Evolutionary conservation across 2,797 vertebrate genomes (phyloP).

Genomic region (Sparidentex hasta): DNA sequence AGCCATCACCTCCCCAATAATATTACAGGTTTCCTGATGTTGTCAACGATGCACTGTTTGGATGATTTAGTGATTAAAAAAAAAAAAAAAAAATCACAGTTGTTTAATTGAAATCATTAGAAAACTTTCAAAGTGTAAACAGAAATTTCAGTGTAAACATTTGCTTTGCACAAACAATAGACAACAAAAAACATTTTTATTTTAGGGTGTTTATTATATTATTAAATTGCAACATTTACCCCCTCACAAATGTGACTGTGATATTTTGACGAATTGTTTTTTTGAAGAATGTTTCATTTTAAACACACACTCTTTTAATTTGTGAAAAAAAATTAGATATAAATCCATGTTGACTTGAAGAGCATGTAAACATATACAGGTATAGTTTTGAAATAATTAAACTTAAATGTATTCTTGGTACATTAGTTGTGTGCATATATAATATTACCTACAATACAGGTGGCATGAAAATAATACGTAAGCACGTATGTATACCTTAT

Average conservation of each 20-base stretch:
- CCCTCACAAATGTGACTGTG: neutral
- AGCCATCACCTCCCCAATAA: constrained; percentile 10
- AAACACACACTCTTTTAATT: neutral
- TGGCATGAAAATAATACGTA: no score
- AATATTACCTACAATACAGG: no score
- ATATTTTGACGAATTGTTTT: neutral
- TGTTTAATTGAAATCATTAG: neutral
- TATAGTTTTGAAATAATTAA: no score
- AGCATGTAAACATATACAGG: no score
- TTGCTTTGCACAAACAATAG: neutral
- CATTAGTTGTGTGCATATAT: no score
- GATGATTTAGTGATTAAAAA: no score
- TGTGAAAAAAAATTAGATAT: no score
- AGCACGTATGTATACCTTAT: no score
- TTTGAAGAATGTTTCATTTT: neutral
- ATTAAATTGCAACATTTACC: neutral
- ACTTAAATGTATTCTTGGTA: no score
- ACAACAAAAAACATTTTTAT: neutral
- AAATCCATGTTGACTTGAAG: no score
- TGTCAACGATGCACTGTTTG: constrained; percentile 2
- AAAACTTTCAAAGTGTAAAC: no score
- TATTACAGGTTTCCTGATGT: constrained; percentile 10
- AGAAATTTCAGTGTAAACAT: neutral
- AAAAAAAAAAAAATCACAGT: no score
- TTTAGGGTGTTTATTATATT: neutral